Conservation (phyloP, 2,888 invertebrate species). For the Cacoxenus indagator region DNA sequence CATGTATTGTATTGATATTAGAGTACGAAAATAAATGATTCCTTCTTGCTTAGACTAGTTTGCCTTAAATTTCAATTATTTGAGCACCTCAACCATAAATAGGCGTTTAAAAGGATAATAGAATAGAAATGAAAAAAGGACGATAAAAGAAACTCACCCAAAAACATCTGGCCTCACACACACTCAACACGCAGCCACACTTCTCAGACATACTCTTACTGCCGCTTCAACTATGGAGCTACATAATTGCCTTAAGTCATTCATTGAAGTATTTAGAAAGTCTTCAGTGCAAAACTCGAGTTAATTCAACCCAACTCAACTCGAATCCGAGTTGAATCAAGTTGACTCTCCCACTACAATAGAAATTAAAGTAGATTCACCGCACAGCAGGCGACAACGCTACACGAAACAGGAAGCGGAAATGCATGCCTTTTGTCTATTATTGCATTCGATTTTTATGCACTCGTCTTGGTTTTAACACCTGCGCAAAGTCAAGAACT, state of each 20-base stretch:
- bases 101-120: no score
- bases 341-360: no score
- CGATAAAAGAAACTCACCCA: no score
- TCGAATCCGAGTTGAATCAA: no score
- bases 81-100: no score
- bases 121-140: no score
- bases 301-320: not conserved
- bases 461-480: not conserved
- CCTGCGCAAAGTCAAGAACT: not conserved
- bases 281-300: not conserved
- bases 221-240: slow-evolving; percentile 6
- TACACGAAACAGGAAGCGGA: slow-evolving; percentile 52
- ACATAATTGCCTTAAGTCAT: slow-evolving; percentile 5
- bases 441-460: not conserved
- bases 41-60: no score
- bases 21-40: no score
- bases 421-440: slow-evolving; percentile 34
- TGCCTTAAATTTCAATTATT: no score
- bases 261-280: not conserved
- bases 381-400: slow-evolving; percentile 43
- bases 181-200: not conserved
- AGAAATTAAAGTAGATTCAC: slow-evolving; percentile 54
- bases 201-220: slow-evolving; percentile 1
- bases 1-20: no score
- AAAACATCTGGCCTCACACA: not conserved